Conservation (phyloP, 2,888 invertebrate species). For the Sphaerophoria taeniata region DNA sequence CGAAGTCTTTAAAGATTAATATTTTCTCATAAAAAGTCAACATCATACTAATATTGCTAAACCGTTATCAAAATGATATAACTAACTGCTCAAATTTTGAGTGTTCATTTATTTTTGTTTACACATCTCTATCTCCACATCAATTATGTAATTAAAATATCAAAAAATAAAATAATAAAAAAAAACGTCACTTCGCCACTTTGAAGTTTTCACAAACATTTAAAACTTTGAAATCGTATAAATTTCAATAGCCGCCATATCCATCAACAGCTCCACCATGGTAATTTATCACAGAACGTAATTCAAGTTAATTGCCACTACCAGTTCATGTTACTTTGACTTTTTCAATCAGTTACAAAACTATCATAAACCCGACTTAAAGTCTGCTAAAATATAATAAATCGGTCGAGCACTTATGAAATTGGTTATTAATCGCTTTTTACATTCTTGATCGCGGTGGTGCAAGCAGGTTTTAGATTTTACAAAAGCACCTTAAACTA, state of each 20-base stretch:
- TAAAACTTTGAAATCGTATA: background rate
- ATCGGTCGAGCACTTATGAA: conserved; percentile 4
- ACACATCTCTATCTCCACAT: no score
- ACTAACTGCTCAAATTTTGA: no score
- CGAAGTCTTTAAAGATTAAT: no score
- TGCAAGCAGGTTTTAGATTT: background rate
- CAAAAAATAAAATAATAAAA: background rate
- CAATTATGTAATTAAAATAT: conserved; percentile 4
- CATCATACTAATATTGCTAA: no score
- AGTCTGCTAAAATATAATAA: conserved; percentile 6
- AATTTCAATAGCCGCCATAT: conserved; percentile 23
- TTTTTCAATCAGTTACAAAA: conserved; percentile 5
- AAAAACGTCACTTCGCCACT: background rate
- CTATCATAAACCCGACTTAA: background rate
- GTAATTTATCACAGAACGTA: conserved; percentile 13
- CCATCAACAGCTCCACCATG: background rate
- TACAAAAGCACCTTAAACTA: background rate
- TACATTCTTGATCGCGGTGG: background rate
- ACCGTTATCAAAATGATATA: no score
- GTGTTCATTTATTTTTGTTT: no score
- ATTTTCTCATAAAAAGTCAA: no score
- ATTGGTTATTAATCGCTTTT: background rate
- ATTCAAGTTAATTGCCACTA: conserved; percentile 11
- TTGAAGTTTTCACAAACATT: conserved; percentile 4
- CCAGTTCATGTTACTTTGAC: conserved; percentile 9